These are phyloP conservation scores for Sylvicola cinctus DNA, from an alignment of 2,888 invertebrate genomes.

Conservation along the genomic window DNA sequence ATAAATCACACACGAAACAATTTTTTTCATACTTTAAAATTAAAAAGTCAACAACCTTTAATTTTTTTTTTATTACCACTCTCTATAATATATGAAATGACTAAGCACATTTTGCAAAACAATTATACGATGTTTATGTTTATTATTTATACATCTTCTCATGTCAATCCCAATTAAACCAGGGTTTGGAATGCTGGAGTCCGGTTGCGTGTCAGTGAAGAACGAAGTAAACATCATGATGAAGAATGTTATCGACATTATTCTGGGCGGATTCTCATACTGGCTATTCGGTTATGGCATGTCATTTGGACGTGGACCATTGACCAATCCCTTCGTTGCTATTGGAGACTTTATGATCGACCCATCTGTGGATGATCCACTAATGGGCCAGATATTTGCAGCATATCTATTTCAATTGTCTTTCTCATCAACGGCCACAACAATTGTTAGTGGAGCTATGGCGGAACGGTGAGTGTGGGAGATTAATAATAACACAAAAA, in stretches of 20 bases:
- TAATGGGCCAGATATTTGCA: conserved; percentile 71
- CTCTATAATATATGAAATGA: too few relatives aligned
- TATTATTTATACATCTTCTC: conserved; percentile 2
- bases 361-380: conserved; percentile 44
- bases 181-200: conserved; percentile 89
- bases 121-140: not conserved
- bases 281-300: conserved; percentile 90
- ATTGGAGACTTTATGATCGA: conserved; percentile 69
- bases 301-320: conserved; percentile 57
- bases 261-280: conserved; percentile 71
- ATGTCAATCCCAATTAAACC: conserved; percentile 9
- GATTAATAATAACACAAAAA: not conserved
- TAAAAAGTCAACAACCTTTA: too few relatives aligned
- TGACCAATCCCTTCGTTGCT: conserved; percentile 62
- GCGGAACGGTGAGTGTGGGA: conserved; percentile 50
- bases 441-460: conserved; percentile 87
- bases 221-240: conserved; percentile 97
- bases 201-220: conserved; percentile 79
- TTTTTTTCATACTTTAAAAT: too few relatives aligned
- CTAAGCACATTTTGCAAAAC: too few relatives aligned
- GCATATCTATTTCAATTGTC: conserved; percentile 80
- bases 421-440: conserved; percentile 70
- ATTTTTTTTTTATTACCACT: too few relatives aligned
- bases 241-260: conserved; percentile 87
- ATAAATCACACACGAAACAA: too few relatives aligned